Base-by-base conservation (phyloP, 2,113 vertebrate species). In the Carassius auratus region DNA sequence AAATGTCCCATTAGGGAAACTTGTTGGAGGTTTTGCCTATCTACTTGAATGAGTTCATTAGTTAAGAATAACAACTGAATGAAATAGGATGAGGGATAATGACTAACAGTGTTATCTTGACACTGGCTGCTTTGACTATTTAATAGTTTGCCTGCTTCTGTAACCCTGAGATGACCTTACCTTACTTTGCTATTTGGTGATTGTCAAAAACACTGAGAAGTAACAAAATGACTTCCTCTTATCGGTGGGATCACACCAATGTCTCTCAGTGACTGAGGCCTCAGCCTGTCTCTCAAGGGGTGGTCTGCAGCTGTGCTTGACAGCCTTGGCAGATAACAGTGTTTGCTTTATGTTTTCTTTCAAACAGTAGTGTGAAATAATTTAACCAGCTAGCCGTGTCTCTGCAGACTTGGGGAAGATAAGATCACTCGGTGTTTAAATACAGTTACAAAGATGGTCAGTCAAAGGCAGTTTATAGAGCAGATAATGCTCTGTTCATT, bases 281-380 rank as follows among this genome's bases (percentile, higher is more conserved):
- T 71, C 55, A 55, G 69, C 38, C 55, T 68, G 21, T 74, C 45
- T 76, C 62, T 55, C 9, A 12, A 36, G 17, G 12, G 26, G 55
- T 68, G 55, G 50, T 71, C 33, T 71, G 42, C 38, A 77, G 71
- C 71, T 38, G 79, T 68, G 52, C 33, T 6, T 66, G 79, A 82
- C 77, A 83, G 57, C 74, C 84, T 85, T 57, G 71, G 13, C 64
- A 85, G 87, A 88, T 88, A 88, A 84, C 66, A 83, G 55, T 83
- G 68, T 83, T 79, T 85, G 55, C 84, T 59, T 84, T 69, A 73
- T 50, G 61, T 36, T 79, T 87, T 73, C 64, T 76, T 83, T 57
- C 68, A 84, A 78, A 75, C 86, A 73, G 55, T n/a, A 62, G 55
- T 45, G 71, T 75, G 55, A 62, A 15, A 79, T 57, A 42, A 77